Percentiles rank a stretch among this genome's conserved stretches.
Evolutionary conservation across 1,140 invertebrate genomes (phyloP).

Genomic region (Ceratina calcarata): DNA sequence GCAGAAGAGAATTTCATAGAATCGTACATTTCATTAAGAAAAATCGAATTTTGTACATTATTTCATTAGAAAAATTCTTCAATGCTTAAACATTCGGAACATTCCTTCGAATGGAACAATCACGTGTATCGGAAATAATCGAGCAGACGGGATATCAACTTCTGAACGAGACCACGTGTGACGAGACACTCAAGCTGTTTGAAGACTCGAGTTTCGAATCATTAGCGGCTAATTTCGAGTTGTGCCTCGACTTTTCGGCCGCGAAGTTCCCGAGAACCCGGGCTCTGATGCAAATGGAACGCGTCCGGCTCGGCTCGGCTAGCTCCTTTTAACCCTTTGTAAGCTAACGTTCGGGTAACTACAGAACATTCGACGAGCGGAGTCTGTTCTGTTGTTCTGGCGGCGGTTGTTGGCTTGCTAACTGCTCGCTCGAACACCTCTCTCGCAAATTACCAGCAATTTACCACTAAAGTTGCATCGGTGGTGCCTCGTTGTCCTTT

Average conservation of each 20-base stretch:
- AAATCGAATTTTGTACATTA: no score
- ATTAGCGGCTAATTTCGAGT: neutral
- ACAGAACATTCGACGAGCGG: constrained; percentile 54
- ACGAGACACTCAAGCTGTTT: no score
- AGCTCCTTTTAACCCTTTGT: constrained; percentile 59
- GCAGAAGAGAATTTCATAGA: no score
- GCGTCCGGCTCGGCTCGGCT: constrained; percentile 34
- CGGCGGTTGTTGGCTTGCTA: constrained; percentile 68
- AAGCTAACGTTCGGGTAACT: constrained; percentile 61
- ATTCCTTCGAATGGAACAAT: no score
- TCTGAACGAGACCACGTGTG: no score
- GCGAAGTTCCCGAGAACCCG: constrained; percentile 20
- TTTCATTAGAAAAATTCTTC: no score
- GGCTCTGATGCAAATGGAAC: constrained; percentile 43
- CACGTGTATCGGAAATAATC: no score
- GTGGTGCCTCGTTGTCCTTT: constrained; percentile 51
- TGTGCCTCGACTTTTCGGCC: neutral
- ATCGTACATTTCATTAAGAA: no score
- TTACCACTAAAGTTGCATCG: constrained; percentile 68
- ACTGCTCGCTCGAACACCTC: constrained; percentile 66
- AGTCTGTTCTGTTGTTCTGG: constrained; percentile 63
- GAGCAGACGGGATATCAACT: no score
- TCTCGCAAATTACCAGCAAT: constrained; percentile 72
- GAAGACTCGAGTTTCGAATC: neutral
- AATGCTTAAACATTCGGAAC: no score